Base-by-base conservation (phyloP, 2,888 invertebrate species). In the Volucella zonaria region DNA sequence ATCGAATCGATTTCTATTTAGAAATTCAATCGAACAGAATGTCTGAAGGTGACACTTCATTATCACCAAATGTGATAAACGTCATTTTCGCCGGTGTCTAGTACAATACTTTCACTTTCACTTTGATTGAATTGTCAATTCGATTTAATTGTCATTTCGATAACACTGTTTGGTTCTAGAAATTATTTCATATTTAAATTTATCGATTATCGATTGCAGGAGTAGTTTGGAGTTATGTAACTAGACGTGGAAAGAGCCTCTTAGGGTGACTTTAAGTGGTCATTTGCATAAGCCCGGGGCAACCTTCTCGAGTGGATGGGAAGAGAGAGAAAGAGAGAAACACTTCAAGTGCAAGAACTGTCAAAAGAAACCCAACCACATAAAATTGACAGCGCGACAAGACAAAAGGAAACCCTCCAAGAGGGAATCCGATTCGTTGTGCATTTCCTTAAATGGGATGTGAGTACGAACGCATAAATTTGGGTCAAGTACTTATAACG, bases 321-420 rank as follows among this genome's bases (percentile, higher is more conserved):
- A 51, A 23, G 73, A 66, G 67, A 52, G 58, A 43, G n/a, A 38
- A 12, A 66, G 61, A 15, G 77, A 14, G 83, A 85, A 85, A 51
- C 83, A 75, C 83, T 66, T 85, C 66, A 85, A 85, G 83, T 80
- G 83, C 80, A 80, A 83, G 79, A 79, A 80, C 66, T 79, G 75
- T 70, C 58, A 71, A 76, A 76, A 76, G 76, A 85, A 80, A 85
- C 66, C 73, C 67, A 81, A 71, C 68, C 75, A 67, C 67, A 64
- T 71, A 66, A 31, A 31, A 31, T 31, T 83, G 75, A 76, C 76
- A 81, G 54, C 66, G 31, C 66, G 31, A 74, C 38, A 62, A 58
- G 52, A 58, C 51, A 18, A 15, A 51, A 31, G 77, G 85, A 85
- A 85, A 85, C 85, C 85, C 81, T 62, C 56, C 85, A 76, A 71